Conservation (phyloP, 1,140 invertebrate genomes). For the Meloidogyne floridensis region DNA sequence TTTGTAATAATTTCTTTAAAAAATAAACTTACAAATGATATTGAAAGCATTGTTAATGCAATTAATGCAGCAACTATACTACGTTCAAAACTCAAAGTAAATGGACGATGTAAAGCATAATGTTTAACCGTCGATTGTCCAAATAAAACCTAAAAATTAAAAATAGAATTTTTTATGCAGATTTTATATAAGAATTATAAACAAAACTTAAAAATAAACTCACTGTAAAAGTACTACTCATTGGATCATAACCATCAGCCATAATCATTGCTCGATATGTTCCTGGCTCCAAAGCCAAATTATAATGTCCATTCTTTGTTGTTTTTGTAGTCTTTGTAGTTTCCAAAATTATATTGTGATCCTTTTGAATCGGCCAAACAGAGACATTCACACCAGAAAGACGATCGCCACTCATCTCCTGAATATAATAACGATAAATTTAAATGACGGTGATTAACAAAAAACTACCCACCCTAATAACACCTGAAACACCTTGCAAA, state of each 20-base stretch:
- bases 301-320: constrained; percentile 42
- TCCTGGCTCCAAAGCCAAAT: constrained; percentile 48
- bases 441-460: neutral
- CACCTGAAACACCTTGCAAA: constrained; percentile 55
- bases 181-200: neutral
- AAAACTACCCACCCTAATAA: constrained; percentile 15
- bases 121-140: constrained; percentile 22
- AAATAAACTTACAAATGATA: constrained; percentile 44
- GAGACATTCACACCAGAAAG: constrained; percentile 38
- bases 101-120: constrained; percentile 34
- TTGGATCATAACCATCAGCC: constrained; percentile 28
- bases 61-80: constrained; percentile 38
- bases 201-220: neutral
- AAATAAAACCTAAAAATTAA: constrained; percentile 16
- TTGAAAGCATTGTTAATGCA: constrained; percentile 35
- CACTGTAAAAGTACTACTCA: constrained; percentile 36
- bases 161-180: neutral
- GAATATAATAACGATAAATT: neutral
- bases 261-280: constrained; percentile 42
- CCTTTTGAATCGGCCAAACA: constrained; percentile 18
- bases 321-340: constrained; percentile 28
- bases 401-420: constrained; percentile 35
- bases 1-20: neutral
- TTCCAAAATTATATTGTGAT: neutral
- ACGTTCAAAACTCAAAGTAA: constrained; percentile 31